Evolutionary conservation across 1,140 invertebrate genomes (phyloP), one percentile per base, ranked within the genome.

Genomic region (Chrysomallon squamiferum): DNA sequence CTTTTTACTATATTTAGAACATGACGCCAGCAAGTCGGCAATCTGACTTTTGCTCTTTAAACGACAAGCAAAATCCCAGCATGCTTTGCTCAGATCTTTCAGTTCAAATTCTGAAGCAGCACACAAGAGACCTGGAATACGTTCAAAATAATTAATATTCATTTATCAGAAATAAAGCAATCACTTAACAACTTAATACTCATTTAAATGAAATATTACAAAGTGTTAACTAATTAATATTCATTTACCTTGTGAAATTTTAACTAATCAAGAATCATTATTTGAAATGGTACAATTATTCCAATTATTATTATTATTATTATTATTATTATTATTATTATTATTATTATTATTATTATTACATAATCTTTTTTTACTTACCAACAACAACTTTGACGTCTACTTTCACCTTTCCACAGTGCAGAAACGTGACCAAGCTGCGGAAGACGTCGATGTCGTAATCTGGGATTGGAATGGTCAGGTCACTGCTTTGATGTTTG

Each of bases 361-460:
- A 11, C 7, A 27, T 11, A 32, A 11, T 22, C 3, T 2, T n/a
- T n/a, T n/a, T n/a, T 43, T 9, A 56, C 68, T 62, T 66, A 73
- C 71, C 71, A 32, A 69, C 33, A 11, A 69, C 71, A 13, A 61
- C 50, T 4, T 60, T 52, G 6, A 62, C 38, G 35, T 73, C 64
- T 0, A 69, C 67, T 0, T 68, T 57, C 2, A 73, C 62, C 7
- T 58, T 54, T 2, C 71, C 71, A 35, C 67, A 69, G 15, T 73
- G 71, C 13, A 73, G 45, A 20, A 68, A 73, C 9, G 62, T 50
- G 41, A 73, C 66, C 2, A 73, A 66, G 13, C 67, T 35, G 47
- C 65, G 59, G 61, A 73, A 73, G 2, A 66, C 62, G 3, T 61
- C 59, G 2, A 47, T 41, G 13, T 73, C 61, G 41, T 61, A 69